Evolutionary conservation across 2,888 invertebrate species (phyloP), one percentile per base, ranked within the genome.

Genomic region (Caenorhabditis panamensis): DNA sequence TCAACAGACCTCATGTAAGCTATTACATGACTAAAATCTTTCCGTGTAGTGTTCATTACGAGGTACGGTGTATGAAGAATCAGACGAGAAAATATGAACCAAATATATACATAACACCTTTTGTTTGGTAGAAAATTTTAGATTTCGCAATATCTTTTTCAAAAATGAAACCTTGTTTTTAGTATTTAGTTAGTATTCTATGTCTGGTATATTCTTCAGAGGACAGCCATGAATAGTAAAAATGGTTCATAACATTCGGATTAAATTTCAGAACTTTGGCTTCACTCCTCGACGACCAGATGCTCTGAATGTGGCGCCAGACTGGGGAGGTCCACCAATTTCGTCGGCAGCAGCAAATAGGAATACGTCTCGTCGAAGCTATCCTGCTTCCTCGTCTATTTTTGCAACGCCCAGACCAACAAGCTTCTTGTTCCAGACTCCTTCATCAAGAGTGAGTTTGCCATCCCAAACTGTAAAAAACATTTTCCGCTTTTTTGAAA

Each of bases 231-330:
- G n/a, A n/a, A n/a, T n/a, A n/a, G n/a, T n/a, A n/a, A n/a, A n/a
- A n/a, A n/a, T n/a, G n/a, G n/a, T n/a, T n/a, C n/a, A n/a, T n/a
- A n/a, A n/a, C 1, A 36, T n/a, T 28, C 1, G 8, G 3, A 9
- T 66, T n/a, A 2, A 37, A 13, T 66, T 75, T 26, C 54, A 75
- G 75, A 67, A 54, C 24, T 36, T 53, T 44, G 24, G 53, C 11
- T n/a, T 18, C 4, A 72, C 72, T 2, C 79, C 79, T 24, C 72
- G 62, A 51, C 62, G 79, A 18, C 79, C 79, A 22, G 63, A 62
- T 28, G 51, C 18, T 11, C 28, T 79, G 22, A 61, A 72, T 18
- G 62, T 72, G 18, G 63, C 47, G 13, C 37, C 54, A 4, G 47
- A 47, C 18, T 47, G 47, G 47, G 47, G 18, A 47, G 18, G 11